Evolutionary conservation across 2,797 vertebrate genomes (phyloP), one percentile per base, ranked within the genome.

Genomic region (Jordanella pulchra): DNA sequence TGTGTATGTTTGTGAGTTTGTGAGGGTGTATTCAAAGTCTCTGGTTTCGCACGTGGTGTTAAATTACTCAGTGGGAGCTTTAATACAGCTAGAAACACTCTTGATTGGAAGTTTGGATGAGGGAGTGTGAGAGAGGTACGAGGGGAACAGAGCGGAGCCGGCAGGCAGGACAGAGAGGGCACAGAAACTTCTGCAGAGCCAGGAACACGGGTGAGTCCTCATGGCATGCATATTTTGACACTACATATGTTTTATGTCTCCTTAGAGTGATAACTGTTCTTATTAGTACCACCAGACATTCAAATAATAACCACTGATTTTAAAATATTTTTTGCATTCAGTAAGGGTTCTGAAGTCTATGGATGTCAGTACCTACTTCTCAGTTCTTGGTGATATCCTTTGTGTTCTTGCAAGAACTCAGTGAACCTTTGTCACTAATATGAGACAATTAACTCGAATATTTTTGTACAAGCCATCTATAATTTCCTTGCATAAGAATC

Each of bases 31-130:
- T 89, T 80, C 69, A 84, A 80, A 82, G 72, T 92, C 91, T 95
- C 93, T 90, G 79, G 92, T 95, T 95, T 94, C 94, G 69, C 77
- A 76, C 74, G 73, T 76, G 89, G 92, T 93, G 78, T 95, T 93
- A 83, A 85, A 91, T 95, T 95, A 95, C 94, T 85, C 86, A 84
- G 85, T 90, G 87, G 91, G 87, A 92, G 93, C 93, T 94, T 95
- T 92, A 94, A 92, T 93, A 93, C 92, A 88, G 91, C 87, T 72
- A 79, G 75, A 84, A 87, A 86, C 92, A 89, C 87, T 93, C 91
- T 93, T 94, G 93, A 93, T 93, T 93, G 91, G 93, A 90, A 89
- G 88, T 84, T 83, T 88, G 89, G 78, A 85, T 82, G 86, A 91
- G 87, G 64, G 78, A 89, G 85, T 81, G 87, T 86, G 87, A 84